Conservation (phyloP, 2,888 invertebrate species). For the Callosobruchus maculatus region DNA sequence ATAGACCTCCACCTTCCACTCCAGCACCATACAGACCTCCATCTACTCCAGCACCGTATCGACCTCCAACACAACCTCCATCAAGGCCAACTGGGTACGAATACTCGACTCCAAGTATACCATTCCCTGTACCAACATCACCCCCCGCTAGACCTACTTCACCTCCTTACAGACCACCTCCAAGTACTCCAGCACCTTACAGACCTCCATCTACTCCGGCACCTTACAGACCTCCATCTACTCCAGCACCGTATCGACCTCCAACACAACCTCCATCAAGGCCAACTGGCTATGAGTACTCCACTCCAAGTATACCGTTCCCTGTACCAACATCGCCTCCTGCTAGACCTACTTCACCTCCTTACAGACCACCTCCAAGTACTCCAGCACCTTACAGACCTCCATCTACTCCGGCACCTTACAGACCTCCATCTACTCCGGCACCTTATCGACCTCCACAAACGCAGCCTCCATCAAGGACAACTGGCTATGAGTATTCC, state of each 20-base stretch:
- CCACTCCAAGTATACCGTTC: too few relatives aligned
- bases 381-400: not conserved
- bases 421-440: constrained; percentile 24
- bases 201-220: not conserved
- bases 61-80: not conserved
- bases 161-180: not conserved
- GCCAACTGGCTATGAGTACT: too few relatives aligned
- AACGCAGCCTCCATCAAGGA: constrained; percentile 7
- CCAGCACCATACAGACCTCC: not conserved
- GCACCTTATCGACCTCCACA: constrained; percentile 23
- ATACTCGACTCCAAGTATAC: not conserved
- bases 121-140: not conserved
- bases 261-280: too few relatives aligned
- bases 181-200: not conserved
- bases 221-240: constrained; percentile 1
- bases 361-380: not conserved
- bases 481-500: constrained; percentile 9
- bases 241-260: too few relatives aligned
- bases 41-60: not conserved
- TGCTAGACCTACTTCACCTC: not conserved
- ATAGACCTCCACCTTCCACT: not conserved
- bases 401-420: not conserved
- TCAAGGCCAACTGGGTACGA: not conserved
- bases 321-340: too few relatives aligned
- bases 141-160: not conserved